Base-by-base conservation (phyloP, 1,140 invertebrate species). In the Acromyrmex echinatior region DNA sequence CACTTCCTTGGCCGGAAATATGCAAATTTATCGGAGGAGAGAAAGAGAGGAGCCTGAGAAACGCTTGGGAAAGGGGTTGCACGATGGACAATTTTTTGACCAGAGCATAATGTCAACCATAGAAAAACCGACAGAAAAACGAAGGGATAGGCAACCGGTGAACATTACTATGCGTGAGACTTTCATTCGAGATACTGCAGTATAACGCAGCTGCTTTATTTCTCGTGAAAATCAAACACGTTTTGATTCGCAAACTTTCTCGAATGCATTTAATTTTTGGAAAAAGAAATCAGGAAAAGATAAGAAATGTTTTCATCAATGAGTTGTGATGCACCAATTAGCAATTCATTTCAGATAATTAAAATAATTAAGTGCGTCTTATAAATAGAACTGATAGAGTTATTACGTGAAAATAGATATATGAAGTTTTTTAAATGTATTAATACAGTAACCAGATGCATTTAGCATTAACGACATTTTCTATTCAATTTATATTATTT, bases 101-200 rank as follows among this genome's bases (percentile, higher is more conserved):
- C 78, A 79, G 68, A 86, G 63, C 76, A 62, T 86, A 81, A 66
- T 78, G 86, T 84, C 87, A 66, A 84, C 74, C 53, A 31, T 84
- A 92, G 86, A 87, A 91, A 86, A 89, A 92, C 77, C 9, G 77
- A 89, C 66, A 92, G 92, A 93, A 92, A 92, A 92, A 53, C 60
- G 21, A 51, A 45, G 79, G 66, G 51, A 74, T 35, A 31, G 53
- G 28, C 80, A 16, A 66, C 28, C 39, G 35, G 58, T 51, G 56
- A 78, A 49, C 70, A 76, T 84, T 84, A 62, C 25, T 62, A 84
- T 71, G 53, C 73, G 88, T 90, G 84, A 86, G 84, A 89, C n/a
- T 60, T 62, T 81, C 16, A 12, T 70, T 18, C 66, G 51, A 86
- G 62, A 51, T 62, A 63, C 18, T 51, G 1, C 21, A 35, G 45